Percentiles rank a stretch among this genome's conserved stretches.
Evolutionary conservation across 2,888 invertebrate genomes (phyloP).

Genomic region (Acleris laterana): DNA sequence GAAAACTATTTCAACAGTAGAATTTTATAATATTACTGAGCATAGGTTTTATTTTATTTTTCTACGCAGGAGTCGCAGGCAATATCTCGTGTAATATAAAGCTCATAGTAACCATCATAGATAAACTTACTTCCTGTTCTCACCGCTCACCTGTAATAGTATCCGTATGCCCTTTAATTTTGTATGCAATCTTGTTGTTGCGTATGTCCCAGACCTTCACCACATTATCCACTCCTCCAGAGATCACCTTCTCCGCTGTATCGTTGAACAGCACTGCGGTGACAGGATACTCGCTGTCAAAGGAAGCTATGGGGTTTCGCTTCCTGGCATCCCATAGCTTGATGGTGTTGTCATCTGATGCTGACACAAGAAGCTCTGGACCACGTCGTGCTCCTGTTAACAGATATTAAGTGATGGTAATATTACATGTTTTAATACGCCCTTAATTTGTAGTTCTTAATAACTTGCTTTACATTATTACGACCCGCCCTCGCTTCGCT

Average conservation of each 20-base stretch:
- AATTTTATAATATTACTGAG: no score
- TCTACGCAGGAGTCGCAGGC: no score
- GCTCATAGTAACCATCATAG: no score
- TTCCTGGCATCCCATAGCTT: conserved; percentile 97
- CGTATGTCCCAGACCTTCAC: conserved; percentile 99
- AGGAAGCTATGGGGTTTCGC: conserved; percentile 89
- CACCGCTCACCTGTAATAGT: conserved; percentile 90
- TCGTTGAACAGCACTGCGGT: conserved; percentile 97
- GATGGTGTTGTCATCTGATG: conserved; percentile 97
- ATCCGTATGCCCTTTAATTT: conserved; percentile 96
- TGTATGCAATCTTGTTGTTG: conserved; percentile 92
- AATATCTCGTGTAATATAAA: no score
- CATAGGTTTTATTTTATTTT: no score
- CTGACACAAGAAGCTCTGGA: conserved; percentile 95
- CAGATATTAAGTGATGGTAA: conserved; percentile 33
- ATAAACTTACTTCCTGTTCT: not conserved
- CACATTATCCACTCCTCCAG: conserved; percentile 98
- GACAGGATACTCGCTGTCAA: conserved; percentile 90
- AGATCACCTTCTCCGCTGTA: conserved; percentile 96
- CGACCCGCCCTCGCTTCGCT: no score
- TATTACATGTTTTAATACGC: not conserved
- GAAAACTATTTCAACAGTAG: no score
- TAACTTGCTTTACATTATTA: no score
- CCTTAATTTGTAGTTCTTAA: no score
- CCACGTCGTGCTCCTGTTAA: conserved; percentile 91